These are phyloP conservation scores for Istiophorus platypterus DNA, from an alignment of 2,113 vertebrate genomes.

Conservation along the genomic window DNA sequence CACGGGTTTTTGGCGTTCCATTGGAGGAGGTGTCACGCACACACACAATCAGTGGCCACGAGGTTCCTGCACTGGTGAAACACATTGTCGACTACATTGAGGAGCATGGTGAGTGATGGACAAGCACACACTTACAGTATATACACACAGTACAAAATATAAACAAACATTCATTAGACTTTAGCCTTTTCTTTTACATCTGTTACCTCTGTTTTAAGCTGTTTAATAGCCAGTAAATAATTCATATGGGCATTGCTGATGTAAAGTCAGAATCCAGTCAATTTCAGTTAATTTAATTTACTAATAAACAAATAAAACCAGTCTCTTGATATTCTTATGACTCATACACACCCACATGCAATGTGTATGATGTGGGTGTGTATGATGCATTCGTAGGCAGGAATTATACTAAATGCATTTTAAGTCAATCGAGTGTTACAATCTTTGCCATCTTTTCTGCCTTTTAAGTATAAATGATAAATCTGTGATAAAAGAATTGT, in stretches of 20 bases:
- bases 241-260: not conserved
- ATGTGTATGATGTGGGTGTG: not conserved
- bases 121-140: not conserved
- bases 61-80: slow-evolving; percentile 96
- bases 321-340: not conserved
- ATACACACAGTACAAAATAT: not conserved
- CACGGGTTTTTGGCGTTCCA: slow-evolving; percentile 95
- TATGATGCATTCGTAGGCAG: slow-evolving; percentile 3
- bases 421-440: not conserved
- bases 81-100: slow-evolving; percentile 97
- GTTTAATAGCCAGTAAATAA: not conserved
- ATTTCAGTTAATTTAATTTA: not conserved
- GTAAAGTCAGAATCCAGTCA: not conserved
- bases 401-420: not conserved
- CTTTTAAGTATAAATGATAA: not conserved
- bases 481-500: not conserved
- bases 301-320: not conserved
- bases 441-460: not conserved
- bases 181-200: not conserved
- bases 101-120: slow-evolving; percentile 91
- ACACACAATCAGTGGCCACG: slow-evolving; percentile 88
- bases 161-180: not conserved
- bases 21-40: slow-evolving; percentile 96
- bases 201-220: not conserved
- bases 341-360: not conserved